Base-by-base conservation (phyloP, 2,797 vertebrate genomes). In the Alfaro cultratus region DNA sequence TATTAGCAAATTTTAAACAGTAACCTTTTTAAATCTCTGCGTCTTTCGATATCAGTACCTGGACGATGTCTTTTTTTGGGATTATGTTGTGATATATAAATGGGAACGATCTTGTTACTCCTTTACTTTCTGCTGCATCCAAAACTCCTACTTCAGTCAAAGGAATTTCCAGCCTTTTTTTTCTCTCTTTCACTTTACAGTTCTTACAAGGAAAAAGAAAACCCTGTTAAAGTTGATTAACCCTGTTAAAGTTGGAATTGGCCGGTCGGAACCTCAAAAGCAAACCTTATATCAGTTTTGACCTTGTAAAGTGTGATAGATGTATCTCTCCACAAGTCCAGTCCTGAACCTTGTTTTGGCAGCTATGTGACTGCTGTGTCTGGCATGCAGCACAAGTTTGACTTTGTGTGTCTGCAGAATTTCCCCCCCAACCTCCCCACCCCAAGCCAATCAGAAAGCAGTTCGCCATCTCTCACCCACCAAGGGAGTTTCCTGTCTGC, bases 401-500 rank as follows among this genome's bases (percentile, higher is more conserved):
- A 88, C 88, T 92, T 80, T 93, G 88, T 91, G 90, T 90, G 89
- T 91, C 88, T 86, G 88, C 93, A 92, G 89, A 94, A 92, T 90
- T 86, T 60, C 74, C 92, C 96, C 96, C 95, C 95, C 94, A 75
- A 73, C 21, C 7, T 49, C 81, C 92, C 92, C 91, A 75, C 92
- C 93, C 89, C 93, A 95, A 94, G 90, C 94, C 95, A 96, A 95
- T 96, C 94, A 95, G 96, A 96, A 96, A 95, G 94, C 95, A 90
- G 94, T 96, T 96, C 95, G 96, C 96, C 95, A 94, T 95, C 96
- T 96, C 96, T 96, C 96, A 96, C 93, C 96, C 96, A 96, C 96
- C 97, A 97, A 96, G 96, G 95, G 96, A 91, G 95, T 97, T 90
- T 96, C 96, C 96, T 96, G 96, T 97, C 96, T 96, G 96, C 96